Conservation (phyloP, 2,797 vertebrate genomes). For the Intellagama lesueurii region DNA sequence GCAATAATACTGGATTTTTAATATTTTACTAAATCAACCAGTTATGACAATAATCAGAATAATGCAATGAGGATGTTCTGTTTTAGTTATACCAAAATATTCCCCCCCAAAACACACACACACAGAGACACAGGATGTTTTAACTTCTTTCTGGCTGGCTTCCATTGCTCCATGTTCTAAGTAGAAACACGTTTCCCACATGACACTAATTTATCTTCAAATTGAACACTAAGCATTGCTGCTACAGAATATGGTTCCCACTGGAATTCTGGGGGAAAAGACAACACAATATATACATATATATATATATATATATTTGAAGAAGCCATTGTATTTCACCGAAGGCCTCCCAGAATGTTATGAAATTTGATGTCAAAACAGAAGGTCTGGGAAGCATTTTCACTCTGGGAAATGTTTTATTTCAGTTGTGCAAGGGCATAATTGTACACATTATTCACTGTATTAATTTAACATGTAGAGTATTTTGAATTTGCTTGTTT, state of each 20-base stretch:
- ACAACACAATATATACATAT: conserved; percentile 55
- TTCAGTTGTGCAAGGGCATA: conserved; percentile 67
- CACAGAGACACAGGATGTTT: conserved; percentile 9
- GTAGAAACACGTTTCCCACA: conserved; percentile 62
- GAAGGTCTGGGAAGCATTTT: conserved; percentile 60
- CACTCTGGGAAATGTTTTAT: conserved; percentile 51
- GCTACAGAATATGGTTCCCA: conserved; percentile 69
- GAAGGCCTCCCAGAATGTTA: conserved; percentile 46
- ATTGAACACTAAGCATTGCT: conserved; percentile 46
- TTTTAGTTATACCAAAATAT: not conserved
- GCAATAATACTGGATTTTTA: conserved; percentile 42
- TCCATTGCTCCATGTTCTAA: conserved; percentile 47
- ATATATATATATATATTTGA: conserved; percentile 34
- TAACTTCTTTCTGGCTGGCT: conserved; percentile 54
- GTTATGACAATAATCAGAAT: conserved; percentile 19
- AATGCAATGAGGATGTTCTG: not conserved
- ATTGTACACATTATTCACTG: conserved; percentile 51
- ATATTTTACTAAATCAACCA: conserved; percentile 26
- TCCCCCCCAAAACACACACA: not conserved
- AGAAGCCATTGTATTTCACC: conserved; percentile 52
- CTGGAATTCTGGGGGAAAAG: conserved; percentile 64
- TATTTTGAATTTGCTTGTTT: conserved; percentile 44
- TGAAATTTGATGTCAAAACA: conserved; percentile 65
- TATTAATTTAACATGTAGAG: conserved; percentile 2
- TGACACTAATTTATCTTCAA: conserved; percentile 60